These are phyloP conservation scores for Hypercompe scribonia DNA, from an alignment of 2,888 invertebrate species.

Conservation along the genomic window DNA sequence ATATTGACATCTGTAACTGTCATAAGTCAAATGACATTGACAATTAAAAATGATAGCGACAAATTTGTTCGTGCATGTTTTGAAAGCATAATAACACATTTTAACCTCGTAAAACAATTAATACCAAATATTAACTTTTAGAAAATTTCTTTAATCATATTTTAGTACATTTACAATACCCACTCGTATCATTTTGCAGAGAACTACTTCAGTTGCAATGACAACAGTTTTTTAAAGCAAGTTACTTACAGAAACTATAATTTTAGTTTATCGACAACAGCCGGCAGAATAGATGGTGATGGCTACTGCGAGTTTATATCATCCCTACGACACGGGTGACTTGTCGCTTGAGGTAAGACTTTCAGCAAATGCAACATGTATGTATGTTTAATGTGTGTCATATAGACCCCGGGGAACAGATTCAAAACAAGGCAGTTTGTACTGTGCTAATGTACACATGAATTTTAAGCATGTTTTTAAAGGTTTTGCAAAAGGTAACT, in stretches of 20 bases:
- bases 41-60: too few relatives aligned
- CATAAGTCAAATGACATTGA: too few relatives aligned
- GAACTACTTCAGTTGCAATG: not conserved
- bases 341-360: constrained; percentile 32
- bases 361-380: not conserved
- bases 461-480: too few relatives aligned
- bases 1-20: too few relatives aligned
- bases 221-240: not conserved
- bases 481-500: too few relatives aligned
- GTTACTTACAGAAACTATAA: not conserved
- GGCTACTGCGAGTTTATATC: constrained; percentile 40
- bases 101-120: not conserved
- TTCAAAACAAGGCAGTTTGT: too few relatives aligned
- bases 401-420: not conserved
- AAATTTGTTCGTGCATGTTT: too few relatives aligned
- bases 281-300: constrained; percentile 33
- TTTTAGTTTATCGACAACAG: not conserved
- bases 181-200: not conserved
- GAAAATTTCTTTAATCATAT: not conserved
- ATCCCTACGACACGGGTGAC: constrained; percentile 23
- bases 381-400: too few relatives aligned
- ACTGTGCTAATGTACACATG: not conserved
- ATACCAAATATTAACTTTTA: not conserved
- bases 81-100: too few relatives aligned
- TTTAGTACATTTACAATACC: not conserved